Conservation (phyloP, 2,113 vertebrate genomes). For the Oriolus oriolus region DNA sequence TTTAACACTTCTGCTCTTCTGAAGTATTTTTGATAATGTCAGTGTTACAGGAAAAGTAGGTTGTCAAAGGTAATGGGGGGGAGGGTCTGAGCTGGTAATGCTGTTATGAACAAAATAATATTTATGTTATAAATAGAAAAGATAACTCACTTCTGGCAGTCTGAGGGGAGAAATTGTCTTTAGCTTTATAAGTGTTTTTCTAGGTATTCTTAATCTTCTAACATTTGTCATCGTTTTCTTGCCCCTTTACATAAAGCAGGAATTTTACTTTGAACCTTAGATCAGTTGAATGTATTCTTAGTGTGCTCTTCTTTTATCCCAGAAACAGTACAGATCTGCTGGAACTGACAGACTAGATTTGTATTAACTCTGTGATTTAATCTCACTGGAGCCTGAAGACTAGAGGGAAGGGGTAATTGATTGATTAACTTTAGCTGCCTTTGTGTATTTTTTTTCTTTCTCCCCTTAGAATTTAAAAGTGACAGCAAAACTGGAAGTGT, state of each 20-base stretch:
- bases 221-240: background rate
- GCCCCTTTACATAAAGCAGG: background rate
- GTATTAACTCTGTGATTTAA: conserved; percentile 5
- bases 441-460: background rate
- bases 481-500: background rate
- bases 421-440: background rate
- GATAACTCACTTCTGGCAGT: background rate
- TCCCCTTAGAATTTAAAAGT: background rate
- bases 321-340: background rate
- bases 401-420: background rate
- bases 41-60: background rate
- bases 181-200: background rate
- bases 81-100: background rate
- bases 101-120: background rate
- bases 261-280: conserved; percentile 10
- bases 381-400: background rate
- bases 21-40: background rate
- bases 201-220: background rate
- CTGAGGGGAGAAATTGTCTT: background rate
- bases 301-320: background rate
- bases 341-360: background rate
- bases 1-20: background rate
- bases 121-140: background rate
- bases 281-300: background rate
- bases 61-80: background rate